Evolutionary conservation across 2,113 vertebrate species (phyloP).

Genomic region (Rhynchomys soricoides): DNA sequence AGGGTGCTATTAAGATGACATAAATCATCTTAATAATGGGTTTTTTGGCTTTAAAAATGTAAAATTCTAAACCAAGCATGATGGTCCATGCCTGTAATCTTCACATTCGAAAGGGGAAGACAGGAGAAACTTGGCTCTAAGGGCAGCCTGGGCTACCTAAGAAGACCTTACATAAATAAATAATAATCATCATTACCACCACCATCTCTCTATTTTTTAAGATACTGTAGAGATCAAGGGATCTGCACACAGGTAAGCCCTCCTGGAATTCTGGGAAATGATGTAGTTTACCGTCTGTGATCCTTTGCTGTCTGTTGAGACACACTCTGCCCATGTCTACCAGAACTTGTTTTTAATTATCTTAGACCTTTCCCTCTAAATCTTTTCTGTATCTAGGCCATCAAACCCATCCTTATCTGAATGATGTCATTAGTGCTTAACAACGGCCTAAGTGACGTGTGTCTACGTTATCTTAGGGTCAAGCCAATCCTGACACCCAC

Average conservation of each 20-base stretch:
- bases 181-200: not conserved
- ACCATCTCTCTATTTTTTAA: not conserved
- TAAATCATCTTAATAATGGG: not conserved
- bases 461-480: not conserved
- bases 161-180: not conserved
- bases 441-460: not conserved
- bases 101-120: not conserved
- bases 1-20: not conserved
- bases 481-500: not conserved
- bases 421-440: not conserved
- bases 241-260: not conserved
- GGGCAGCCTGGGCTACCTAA: not conserved
- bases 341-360: not conserved
- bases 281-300: not conserved
- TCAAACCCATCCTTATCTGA: not conserved
- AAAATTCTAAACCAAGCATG: not conserved
- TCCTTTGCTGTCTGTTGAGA: not conserved
- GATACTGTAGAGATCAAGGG: not conserved
- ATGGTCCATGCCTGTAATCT: not conserved
- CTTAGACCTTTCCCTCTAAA: not conserved
- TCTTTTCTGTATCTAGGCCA: not conserved
- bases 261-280: not conserved
- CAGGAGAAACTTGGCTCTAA: not conserved
- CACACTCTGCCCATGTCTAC: not conserved
- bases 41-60: not conserved